Conservation (phyloP, 2,888 invertebrate species). For the Callyntrura guangdongensis region DNA sequence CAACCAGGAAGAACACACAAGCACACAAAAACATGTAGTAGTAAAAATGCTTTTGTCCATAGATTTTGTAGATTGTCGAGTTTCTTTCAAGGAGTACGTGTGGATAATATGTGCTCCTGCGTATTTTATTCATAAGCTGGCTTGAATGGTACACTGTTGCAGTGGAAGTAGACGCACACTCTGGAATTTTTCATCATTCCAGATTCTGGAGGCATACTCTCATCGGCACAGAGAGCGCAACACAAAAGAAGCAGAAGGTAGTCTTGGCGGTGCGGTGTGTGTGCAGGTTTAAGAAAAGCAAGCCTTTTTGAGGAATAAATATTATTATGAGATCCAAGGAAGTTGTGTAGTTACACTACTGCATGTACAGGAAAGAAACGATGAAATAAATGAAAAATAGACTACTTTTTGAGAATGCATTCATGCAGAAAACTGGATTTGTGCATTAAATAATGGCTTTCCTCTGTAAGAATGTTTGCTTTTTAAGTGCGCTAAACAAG, state of each 20-base stretch:
- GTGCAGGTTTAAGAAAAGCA: not conserved
- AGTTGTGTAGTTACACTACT: constrained; percentile 16
- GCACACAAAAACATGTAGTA: not conserved
- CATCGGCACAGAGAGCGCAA: not conserved
- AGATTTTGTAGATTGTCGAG: too few relatives aligned
- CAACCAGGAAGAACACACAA: constrained; percentile 39
- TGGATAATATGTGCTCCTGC: constrained; percentile 10
- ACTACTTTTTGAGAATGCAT: constrained; percentile 50
- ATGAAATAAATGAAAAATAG: constrained; percentile 16
- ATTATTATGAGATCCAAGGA: constrained; percentile 11
- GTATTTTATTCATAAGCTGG: constrained; percentile 15
- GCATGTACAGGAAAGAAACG: not conserved
- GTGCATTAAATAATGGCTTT: constrained; percentile 56
- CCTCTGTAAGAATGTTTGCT: constrained; percentile 43
- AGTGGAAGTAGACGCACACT: not conserved
- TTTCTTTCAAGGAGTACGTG: not conserved
- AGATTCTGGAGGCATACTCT: constrained; percentile 17
- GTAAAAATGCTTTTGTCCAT: too few relatives aligned
- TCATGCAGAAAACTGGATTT: constrained; percentile 75
- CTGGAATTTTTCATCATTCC: constrained; percentile 37
- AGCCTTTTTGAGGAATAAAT: not conserved
- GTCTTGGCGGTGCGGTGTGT: not conserved
- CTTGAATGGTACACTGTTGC: not conserved
- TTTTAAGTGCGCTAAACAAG: constrained; percentile 15
- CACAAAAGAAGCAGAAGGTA: constrained; percentile 15